Evolutionary conservation across 2,888 invertebrate species (phyloP), one percentile per base, ranked within the genome.

Genomic region (Mythimna lalbum): DNA sequence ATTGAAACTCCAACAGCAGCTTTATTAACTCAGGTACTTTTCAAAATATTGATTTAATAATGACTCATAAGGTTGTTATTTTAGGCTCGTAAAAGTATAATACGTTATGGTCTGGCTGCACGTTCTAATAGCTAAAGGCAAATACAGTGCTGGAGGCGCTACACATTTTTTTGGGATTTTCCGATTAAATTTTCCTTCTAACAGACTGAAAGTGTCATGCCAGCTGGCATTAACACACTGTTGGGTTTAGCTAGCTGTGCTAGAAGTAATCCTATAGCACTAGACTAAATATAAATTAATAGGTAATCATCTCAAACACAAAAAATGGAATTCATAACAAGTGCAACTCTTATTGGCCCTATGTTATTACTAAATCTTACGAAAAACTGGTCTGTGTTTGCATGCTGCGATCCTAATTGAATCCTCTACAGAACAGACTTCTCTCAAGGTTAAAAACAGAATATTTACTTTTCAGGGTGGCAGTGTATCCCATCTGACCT

Each of bases 401-500:
- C 33, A 21, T 36, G 4, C 1, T 10, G 10, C n/a, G 1, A 57
- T 36, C 7, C 12, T 57, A 7, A 27, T 14, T 9, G 4, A 17
- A 31, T 0, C 1, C 7, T 9, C 33, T 33, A 55, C 19, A 17
- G 14, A 72, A 72, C 7, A 53, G 0, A 27, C 47, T 60, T 60
- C 31, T 17, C 2, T 31, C 23, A 36, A 64, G 4, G 6, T 66
- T 39, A 7, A 53, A 63, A 53, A 74, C 47, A 50, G 21, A 52
- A 60, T 23, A 4, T 27, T 53, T 14, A 21, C 17, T 23, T 63
- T 76, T 68, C 91, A 98, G 97, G 97, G 97, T 83, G 99, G 98
- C 59, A 97, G 98, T 91, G 97, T 98, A 61, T 98, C 98, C 0
- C 98, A 98, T 92, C 92, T 99, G 31, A 98, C 98, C 0, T 96